Evolutionary conservation across 2,113 vertebrate genomes (phyloP).

Genomic region (Condylura cristata): DNA sequence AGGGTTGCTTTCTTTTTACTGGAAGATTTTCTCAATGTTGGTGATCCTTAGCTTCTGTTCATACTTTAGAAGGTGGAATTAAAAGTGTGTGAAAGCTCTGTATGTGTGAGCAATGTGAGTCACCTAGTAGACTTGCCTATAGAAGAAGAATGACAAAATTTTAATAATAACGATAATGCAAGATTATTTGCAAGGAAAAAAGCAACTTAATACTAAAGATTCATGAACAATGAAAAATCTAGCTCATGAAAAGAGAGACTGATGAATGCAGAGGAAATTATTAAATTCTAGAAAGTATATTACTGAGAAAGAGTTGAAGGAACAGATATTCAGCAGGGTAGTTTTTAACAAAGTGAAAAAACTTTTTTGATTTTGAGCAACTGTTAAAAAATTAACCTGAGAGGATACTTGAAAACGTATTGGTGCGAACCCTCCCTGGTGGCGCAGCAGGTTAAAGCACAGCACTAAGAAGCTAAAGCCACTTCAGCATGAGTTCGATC

Average conservation of each 20-base stretch:
- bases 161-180: background rate
- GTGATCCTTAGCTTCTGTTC: background rate
- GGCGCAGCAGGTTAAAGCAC: too few relatives aligned
- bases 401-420: background rate
- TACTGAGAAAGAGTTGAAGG: background rate
- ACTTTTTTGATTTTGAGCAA: background rate
- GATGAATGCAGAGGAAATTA: background rate
- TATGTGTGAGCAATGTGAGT: too few relatives aligned
- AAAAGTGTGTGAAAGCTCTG: background rate
- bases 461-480: too few relatives aligned
- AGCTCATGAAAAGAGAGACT: slow-evolving; percentile 12
- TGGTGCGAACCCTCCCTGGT: too few relatives aligned
- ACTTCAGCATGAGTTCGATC: too few relatives aligned
- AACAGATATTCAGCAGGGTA: background rate
- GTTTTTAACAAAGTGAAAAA: background rate
- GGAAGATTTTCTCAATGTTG: background rate
- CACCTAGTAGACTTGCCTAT: background rate
- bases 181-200: slow-evolving; percentile 42
- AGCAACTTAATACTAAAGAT: background rate
- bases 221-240: background rate
- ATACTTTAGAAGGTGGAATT: background rate
- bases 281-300: background rate
- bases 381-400: slow-evolving; percentile 20
- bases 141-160: background rate
- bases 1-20: background rate